A percentile compares a stretch with the other conserved stretches of the same genome.
These are phyloP conservation scores for Cenopis cana DNA, from an alignment of 2,888 invertebrate species.

Conservation along the genomic window DNA sequence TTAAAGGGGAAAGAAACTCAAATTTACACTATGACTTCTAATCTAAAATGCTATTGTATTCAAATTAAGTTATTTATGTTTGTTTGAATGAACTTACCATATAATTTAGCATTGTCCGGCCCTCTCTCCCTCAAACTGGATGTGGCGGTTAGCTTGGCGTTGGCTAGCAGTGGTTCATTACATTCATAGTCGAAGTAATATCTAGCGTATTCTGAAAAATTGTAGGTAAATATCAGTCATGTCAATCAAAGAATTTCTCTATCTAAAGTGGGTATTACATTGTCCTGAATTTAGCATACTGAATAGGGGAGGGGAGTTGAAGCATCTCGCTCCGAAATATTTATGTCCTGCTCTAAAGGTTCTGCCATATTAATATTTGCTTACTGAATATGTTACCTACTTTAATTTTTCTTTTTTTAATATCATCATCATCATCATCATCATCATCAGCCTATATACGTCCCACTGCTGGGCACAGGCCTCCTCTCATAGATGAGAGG, in stretches of 20 bases:
- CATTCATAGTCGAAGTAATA: conserved; percentile 88
- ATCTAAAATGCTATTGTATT: conserved; percentile 36
- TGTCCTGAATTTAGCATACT: too few relatives aligned
- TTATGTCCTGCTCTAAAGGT: too few relatives aligned
- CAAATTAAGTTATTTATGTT: conserved; percentile 21
- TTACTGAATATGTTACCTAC: too few relatives aligned
- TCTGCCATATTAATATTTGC: too few relatives aligned
- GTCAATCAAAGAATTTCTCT: neutral
- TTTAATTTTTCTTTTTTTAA: too few relatives aligned
- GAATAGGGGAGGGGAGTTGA: too few relatives aligned
- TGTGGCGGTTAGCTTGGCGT: conserved; percentile 91
- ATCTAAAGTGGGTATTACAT: too few relatives aligned
- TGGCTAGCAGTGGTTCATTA: conserved; percentile 90
- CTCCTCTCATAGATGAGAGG: too few relatives aligned
- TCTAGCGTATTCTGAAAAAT: conserved; percentile 69
- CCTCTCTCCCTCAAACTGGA: conserved; percentile 92
- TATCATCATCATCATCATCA: too few relatives aligned
- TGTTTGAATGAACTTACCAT: conserved; percentile 87
- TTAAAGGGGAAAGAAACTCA: conserved; percentile 1
- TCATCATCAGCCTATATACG: too few relatives aligned
- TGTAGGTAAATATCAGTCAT: conserved; percentile 26
- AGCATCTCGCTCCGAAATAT: too few relatives aligned
- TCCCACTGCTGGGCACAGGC: too few relatives aligned
- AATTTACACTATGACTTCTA: neutral
- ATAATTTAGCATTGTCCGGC: conserved; percentile 92